Base-by-base conservation (phyloP, 2,113 vertebrate genomes). In the Dipodomys merriami region DNA sequence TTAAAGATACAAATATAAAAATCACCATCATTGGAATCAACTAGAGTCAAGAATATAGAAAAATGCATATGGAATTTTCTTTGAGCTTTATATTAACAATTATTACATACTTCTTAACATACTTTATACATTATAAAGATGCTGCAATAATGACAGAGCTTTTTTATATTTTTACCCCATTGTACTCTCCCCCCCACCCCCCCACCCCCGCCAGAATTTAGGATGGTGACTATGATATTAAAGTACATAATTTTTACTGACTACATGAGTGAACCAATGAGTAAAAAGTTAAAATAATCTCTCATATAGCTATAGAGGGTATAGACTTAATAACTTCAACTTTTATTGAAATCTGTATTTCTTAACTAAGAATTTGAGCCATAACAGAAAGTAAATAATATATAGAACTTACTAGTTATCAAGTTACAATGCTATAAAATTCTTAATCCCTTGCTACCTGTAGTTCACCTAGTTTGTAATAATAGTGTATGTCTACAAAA, bases 151-250 rank as follows among this genome's bases (percentile, higher is more conserved):
- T 16, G 2, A 89, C 0, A 64, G 15, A 1, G 3, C 15, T 62
- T 53, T 68, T 11, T 53, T 6, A 7, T 22, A 18, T 57, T 86
- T 73, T 60, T 30, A 72, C 27, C 6, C 15, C 57, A 35, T 57
- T 57, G 4, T n/a, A 2, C 25, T 67, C 2, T 9, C 0, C 7
- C 57, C 2, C 12, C 1, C 71, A 1, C 12, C 1, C 7, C 57
- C 2, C 12, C 1, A 6, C n/a, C n/a, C n/a, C n/a, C n/a, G n/a
- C n/a, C 46, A 62, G 18, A 87, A 81, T 79, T 74, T 71, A 73
- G 35, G 65, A 82, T 18, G 27, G 0, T 71, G 11, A 6, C 53
- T 69, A 44, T 2, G 7, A 57, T n/a, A 62, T 19, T 89, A 71
- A 81, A 53, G 15, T 0, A 30, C 35, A 71, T 13, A 4, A 22